Evolutionary conservation across 2,888 invertebrate genomes (phyloP), one percentile per base, ranked within the genome.

Genomic region (Caenorhabditis japonica): DNA sequence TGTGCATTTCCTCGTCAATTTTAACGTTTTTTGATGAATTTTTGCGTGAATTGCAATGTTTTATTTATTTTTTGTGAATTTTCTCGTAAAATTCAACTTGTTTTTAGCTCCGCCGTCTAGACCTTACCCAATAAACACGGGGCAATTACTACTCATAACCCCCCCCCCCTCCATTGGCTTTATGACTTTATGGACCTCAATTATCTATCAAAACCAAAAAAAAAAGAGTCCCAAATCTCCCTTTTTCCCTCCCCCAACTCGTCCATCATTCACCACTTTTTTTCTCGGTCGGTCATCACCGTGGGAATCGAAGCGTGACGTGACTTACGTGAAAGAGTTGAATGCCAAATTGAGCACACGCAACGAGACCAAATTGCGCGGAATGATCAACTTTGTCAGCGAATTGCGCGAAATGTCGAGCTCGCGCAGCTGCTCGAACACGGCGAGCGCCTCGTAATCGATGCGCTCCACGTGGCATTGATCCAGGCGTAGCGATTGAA

Each of bases 401-500:
- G 55, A 43, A 27, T 74, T 74, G 23, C 62, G 56, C 1, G 74
- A 74, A 5, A 69, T 3, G 38, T 74, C 74, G 23, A 74, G 44
- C 49, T 74, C 74, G n/a, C 47, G 56, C n/a, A 74, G 46, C 15
- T 74, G 74, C 41, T 74, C 69, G 49, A 74, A 74, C 8, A 49
- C 53, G 4, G 69, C n/a, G 0, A 74, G 34, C 3, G 74, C 69
- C 46, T 75, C 72, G 44, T 55, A 72, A n/a, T 73, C 70, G 47
- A 78, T 38, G n/a, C 52, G 62, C 23, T 76, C 71, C 5, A 78
- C 19, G 17, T 58, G 43, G 43, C 78, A 78, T 30, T 73, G 62
- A 60, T 78, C 78, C 23, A 78, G 33, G 12, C 74, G 64, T 3
- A 76, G 34, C 2, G 74, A 71, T 33, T 75, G 73, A n/a, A 78